Percentiles rank a stretch among this genome's conserved stretches.
Evolutionary conservation across 1,140 invertebrate genomes (phyloP).

Genomic region (Leucophenga varia): DNA sequence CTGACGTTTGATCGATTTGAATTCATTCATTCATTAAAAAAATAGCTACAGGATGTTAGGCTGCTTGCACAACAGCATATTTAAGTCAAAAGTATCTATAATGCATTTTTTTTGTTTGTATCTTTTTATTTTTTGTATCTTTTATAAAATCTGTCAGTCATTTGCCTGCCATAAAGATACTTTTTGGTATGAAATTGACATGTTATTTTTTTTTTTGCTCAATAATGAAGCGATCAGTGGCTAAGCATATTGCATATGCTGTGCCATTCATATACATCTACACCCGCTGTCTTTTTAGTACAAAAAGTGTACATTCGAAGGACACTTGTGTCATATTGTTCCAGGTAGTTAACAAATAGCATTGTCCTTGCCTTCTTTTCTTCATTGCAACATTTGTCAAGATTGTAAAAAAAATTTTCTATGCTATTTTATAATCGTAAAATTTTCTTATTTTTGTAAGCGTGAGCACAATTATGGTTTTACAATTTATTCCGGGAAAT

Average conservation of each 20-base stretch:
- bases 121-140: not conserved
- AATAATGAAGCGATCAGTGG: conserved; percentile 46
- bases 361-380: conserved; percentile 8
- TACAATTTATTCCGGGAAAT: conserved; percentile 40
- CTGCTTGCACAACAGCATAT: conserved; percentile 24
- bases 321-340: conserved; percentile 18
- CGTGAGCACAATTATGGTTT: conserved; percentile 47
- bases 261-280: conserved; percentile 28
- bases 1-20: conserved; percentile 29
- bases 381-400: conserved; percentile 6
- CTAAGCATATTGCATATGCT: conserved; percentile 7
- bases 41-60: conserved; percentile 22
- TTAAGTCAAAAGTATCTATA: no score
- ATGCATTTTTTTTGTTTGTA: no score
- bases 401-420: conserved; percentile 28
- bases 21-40: conserved; percentile 13
- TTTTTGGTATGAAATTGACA: conserved; percentile 32
- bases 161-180: not conserved
- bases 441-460: conserved; percentile 19
- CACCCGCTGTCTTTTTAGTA: conserved; percentile 42
- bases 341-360: not conserved
- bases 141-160: not conserved
- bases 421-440: conserved; percentile 14
- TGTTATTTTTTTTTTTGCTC: conserved; percentile 32
- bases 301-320: no score